Conservation (phyloP, 2,797 vertebrate genomes). For the Sebastes variabilis region DNA sequence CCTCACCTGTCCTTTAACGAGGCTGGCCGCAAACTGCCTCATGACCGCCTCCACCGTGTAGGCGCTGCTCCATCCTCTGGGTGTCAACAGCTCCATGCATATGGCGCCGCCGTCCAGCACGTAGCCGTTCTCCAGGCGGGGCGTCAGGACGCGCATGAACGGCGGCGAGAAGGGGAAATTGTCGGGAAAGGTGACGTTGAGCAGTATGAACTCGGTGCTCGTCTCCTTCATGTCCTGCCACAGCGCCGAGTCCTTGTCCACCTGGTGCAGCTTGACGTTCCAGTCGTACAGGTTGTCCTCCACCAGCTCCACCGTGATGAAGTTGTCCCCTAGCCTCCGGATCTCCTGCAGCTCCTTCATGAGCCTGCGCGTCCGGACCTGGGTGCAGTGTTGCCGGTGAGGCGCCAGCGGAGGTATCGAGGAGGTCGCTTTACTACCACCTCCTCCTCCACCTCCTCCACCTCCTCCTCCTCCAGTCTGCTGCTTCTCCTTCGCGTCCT, state of each 20-base stretch:
- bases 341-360: conserved; percentile 99
- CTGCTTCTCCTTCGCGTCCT: conserved; percentile 84
- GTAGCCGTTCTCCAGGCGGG: conserved; percentile 98
- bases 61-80: conserved; percentile 98
- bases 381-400: conserved; percentile 94
- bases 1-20: conserved; percentile 99
- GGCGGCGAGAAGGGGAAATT: conserved; percentile 99
- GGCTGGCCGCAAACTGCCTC: conserved; percentile 99
- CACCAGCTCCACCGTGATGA: conserved; percentile 98
- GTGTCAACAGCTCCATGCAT: conserved; percentile 99
- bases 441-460: conserved; percentile 39
- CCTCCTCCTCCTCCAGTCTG: conserved; percentile 66
- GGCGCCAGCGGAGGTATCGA: conserved; percentile 85
- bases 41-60: conserved; percentile 99
- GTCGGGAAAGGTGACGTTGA: conserved; percentile 99
- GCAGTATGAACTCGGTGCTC: conserved; percentile 97
- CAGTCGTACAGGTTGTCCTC: conserved; percentile 99
- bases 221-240: conserved; percentile 99
- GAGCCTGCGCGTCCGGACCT: conserved; percentile 95
- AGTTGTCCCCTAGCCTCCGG: conserved; percentile 95
- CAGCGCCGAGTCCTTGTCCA: conserved; percentile 99
- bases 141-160: conserved; percentile 98
- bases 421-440: conserved; percentile 81
- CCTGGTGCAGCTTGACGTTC: conserved; percentile 99
- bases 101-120: conserved; percentile 99